Percentiles rank a stretch among this genome's conserved stretches.
These are phyloP conservation scores for Lordiphosa stackelbergi DNA, from an alignment of 1,140 invertebrate species.

Conservation along the genomic window DNA sequence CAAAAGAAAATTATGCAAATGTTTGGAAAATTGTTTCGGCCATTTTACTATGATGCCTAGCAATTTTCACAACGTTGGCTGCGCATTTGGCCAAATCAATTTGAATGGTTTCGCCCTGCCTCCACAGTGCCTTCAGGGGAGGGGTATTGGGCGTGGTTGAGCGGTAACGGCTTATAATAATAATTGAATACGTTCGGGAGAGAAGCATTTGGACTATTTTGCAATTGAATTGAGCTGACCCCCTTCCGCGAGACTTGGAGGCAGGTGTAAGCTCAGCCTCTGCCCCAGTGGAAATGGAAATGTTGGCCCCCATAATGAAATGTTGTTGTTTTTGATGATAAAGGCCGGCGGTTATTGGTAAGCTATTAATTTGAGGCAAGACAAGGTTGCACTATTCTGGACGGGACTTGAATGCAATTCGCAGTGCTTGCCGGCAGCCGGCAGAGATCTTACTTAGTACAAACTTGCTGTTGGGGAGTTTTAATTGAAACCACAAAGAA, in stretches of 20 bases:
- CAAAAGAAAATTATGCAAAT: conserved; percentile 72
- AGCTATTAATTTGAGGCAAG: too few relatives aligned
- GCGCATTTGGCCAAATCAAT: conserved; percentile 66
- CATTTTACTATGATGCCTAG: conserved; percentile 25
- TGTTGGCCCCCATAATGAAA: too few relatives aligned
- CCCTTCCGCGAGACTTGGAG: not conserved
- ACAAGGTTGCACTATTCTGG: too few relatives aligned
- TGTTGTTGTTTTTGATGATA: too few relatives aligned
- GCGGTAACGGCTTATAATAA: conserved; percentile 61
- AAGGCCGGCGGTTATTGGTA: too few relatives aligned
- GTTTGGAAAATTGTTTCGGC: conserved; percentile 63
- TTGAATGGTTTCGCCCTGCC: conserved; percentile 30
- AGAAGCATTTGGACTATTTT: conserved; percentile 1
- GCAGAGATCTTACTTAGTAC: too few relatives aligned
- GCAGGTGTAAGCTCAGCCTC: conserved; percentile 2
- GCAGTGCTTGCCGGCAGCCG: too few relatives aligned
- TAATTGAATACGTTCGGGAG: conserved; percentile 61
- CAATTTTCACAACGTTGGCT: conserved; percentile 49
- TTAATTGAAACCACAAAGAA: too few relatives aligned
- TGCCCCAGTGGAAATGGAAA: too few relatives aligned
- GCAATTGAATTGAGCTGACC: too few relatives aligned
- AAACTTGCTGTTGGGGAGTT: too few relatives aligned
- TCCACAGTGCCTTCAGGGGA: conserved; percentile 9
- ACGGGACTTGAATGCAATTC: too few relatives aligned
- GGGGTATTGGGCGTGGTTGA: conserved; percentile 23